A percentile compares a stretch with the other conserved stretches of the same genome.
These are phyloP conservation scores for Lasaia peninsularis DNA, from an alignment of 1,140 invertebrate species.

Conservation along the genomic window DNA sequence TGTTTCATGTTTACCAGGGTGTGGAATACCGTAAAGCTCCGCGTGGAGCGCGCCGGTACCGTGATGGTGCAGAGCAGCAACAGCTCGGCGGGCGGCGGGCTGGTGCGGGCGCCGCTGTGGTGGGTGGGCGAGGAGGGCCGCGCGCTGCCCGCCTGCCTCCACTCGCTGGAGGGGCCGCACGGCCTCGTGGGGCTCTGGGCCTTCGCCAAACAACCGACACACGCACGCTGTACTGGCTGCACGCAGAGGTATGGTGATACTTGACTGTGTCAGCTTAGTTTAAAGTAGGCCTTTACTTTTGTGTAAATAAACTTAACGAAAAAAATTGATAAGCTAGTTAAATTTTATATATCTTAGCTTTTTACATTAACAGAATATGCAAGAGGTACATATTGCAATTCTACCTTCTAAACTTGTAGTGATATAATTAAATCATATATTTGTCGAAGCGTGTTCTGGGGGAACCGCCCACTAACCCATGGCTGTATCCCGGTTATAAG, in stretches of 20 bases:
- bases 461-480: no score
- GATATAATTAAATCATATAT: no score
- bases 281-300: no score
- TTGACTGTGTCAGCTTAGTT: background rate
- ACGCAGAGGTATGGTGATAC: constrained; percentile 80
- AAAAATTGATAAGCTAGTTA: no score
- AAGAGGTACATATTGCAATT: no score
- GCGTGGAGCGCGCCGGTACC: constrained; percentile 39
- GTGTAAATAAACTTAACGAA: no score
- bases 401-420: no score
- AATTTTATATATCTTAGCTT: no score
- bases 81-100: constrained; percentile 23
- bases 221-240: constrained; percentile 84
- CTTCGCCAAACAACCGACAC: constrained; percentile 80
- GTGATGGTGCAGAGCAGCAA: constrained; percentile 40
- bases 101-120: constrained; percentile 33
- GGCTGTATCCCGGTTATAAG: no score
- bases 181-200: constrained; percentile 92
- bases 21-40: constrained; percentile 58
- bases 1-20: no score
- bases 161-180: constrained; percentile 87
- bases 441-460: no score
- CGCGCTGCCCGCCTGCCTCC: constrained; percentile 86
- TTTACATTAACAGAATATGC: no score
- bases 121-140: constrained; percentile 66